Conservation (phyloP, 2,113 vertebrate species). For the Nettapus auritus region DNA sequence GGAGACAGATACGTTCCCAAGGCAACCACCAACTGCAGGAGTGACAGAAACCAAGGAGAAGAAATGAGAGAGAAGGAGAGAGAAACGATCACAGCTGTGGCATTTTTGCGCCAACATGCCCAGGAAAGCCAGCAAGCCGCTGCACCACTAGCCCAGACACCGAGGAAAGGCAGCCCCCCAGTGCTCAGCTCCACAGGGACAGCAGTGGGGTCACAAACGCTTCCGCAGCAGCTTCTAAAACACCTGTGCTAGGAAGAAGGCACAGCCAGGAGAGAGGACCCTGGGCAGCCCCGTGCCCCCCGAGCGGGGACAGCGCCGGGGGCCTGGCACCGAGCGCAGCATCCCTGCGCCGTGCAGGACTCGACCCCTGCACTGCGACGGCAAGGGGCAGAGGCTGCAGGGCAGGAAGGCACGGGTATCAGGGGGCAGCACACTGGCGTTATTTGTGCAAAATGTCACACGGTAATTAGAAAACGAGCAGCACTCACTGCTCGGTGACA, state of each 20-base stretch:
- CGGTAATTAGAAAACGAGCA: background rate
- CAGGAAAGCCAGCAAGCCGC: rapidly evolving
- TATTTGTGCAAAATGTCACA: background rate
- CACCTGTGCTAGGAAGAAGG: background rate
- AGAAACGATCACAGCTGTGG: rapidly evolving
- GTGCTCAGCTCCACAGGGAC: rapidly evolving
- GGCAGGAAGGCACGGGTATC: background rate
- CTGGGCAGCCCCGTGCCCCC: too few species aligned
- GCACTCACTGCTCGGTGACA: background rate
- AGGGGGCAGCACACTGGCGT: background rate
- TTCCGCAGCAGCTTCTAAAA: background rate
- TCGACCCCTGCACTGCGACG: background rate
- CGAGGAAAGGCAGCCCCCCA: rapidly evolving
- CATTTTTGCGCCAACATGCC: background rate
- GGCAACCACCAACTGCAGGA: background rate
- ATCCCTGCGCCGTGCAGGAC: background rate
- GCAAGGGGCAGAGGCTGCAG: rapidly evolving
- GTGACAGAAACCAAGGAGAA: background rate
- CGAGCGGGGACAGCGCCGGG: too few species aligned
- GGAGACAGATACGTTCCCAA: background rate
- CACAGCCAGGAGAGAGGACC: too few species aligned
- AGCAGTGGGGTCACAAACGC: too few species aligned
- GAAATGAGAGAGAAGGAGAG: background rate
- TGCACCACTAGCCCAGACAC: rapidly evolving
- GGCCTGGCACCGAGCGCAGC: background rate